These are phyloP conservation scores for Muricea muricata DNA, from an alignment of 92 coral and sea anemone species.

Conservation along the genomic window DNA sequence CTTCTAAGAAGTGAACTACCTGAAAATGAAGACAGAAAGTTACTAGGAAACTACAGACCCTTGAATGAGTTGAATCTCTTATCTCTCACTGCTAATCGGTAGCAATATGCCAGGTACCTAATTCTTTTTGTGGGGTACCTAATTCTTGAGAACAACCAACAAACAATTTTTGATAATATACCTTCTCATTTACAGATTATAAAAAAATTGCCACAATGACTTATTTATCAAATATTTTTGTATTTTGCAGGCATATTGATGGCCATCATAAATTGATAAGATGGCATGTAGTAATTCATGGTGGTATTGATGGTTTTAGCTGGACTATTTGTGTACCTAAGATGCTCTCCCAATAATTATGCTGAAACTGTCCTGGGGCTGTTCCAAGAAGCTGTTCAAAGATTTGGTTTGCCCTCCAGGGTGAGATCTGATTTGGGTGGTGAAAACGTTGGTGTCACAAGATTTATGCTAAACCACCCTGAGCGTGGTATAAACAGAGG, in stretches of 20 bases:
- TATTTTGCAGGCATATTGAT: slow-evolving; percentile 49
- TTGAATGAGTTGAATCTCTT: too few relatives aligned
- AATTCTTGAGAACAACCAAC: too few relatives aligned
- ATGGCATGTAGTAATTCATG: slow-evolving; percentile 60
- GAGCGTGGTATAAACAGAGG: slow-evolving; percentile 26
- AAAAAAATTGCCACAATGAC: too few relatives aligned
- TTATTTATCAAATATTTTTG: too few relatives aligned
- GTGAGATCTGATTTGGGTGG: slow-evolving; percentile 33
- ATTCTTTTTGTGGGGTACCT: too few relatives aligned
- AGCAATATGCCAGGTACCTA: too few relatives aligned
- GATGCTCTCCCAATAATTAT: slow-evolving; percentile 61
- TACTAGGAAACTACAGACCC: too few relatives aligned
- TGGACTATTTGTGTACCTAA: slow-evolving; percentile 49
- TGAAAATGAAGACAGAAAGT: too few relatives aligned
- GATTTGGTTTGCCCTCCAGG: slow-evolving; percentile 38
- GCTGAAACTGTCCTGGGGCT: neutral
- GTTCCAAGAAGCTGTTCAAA: neutral
- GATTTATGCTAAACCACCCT: slow-evolving; percentile 31
- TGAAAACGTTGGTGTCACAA: slow-evolving; percentile 25
- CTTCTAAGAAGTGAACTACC: too few relatives aligned
- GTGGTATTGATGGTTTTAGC: slow-evolving; percentile 67
- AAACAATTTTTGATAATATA: too few relatives aligned
- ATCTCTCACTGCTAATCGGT: too few relatives aligned
- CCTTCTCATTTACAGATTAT: too few relatives aligned
- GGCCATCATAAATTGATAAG: slow-evolving; percentile 57